A percentile compares a stretch with the other conserved stretches of the same genome.
phyloP scores from a whole-genome alignment of 2,888 invertebrate genomes.

The Dasypogon diadema region DNA sequence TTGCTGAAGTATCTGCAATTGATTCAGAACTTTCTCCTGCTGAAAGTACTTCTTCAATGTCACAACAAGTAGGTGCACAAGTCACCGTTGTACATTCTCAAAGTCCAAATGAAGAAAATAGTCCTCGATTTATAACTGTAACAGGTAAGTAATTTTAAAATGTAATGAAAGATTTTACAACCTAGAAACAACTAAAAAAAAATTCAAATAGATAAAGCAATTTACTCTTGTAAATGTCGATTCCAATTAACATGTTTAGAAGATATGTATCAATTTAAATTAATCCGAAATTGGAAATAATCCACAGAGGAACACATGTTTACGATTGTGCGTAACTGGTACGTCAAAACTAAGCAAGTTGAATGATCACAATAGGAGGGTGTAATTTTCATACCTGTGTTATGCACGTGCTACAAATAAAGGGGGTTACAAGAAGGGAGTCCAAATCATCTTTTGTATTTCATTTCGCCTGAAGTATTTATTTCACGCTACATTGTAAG shows the following conservation, averaged over 20 bases:
- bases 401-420: constrained; percentile 52
- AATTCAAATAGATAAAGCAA: neutral
- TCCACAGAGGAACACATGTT: constrained; percentile 7
- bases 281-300: constrained; percentile 22
- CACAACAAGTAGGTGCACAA: constrained; percentile 66
- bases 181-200: neutral
- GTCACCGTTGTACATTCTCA: constrained; percentile 65
- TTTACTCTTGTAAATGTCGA: constrained; percentile 33
- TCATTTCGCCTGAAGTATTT: constrained; percentile 13
- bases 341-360: constrained; percentile 12
- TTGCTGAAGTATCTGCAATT: constrained; percentile 56
- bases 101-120: constrained; percentile 61
- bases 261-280: constrained; percentile 49
- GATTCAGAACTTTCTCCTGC: constrained; percentile 61
- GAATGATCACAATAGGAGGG: constrained; percentile 40
- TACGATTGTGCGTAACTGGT: constrained; percentile 5
- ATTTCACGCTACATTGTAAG: constrained; percentile 31
- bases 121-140: constrained; percentile 66
- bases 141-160: constrained; percentile 62
- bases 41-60: constrained; percentile 62
- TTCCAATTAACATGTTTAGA: constrained; percentile 19
- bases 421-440: constrained; percentile 11
- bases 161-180: neutral
- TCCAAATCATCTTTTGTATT: constrained; percentile 14
- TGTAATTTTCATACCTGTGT: constrained; percentile 55